These are phyloP conservation scores for Irena cyanogastra DNA, from an alignment of 2,113 vertebrate genomes.

Conservation along the genomic window DNA sequence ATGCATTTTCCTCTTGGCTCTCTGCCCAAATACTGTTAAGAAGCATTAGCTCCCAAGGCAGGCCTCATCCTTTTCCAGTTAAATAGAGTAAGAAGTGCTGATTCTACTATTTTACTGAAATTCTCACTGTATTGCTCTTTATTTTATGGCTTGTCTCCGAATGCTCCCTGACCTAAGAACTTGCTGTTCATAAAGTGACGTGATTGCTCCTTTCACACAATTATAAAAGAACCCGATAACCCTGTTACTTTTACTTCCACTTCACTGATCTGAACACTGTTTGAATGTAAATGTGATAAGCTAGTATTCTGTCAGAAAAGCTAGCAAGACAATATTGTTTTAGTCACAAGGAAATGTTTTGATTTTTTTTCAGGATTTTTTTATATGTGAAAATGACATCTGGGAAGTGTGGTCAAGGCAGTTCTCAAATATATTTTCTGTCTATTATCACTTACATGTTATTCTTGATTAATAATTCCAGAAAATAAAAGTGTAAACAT, in stretches of 20 bases:
- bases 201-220: slow-evolving; percentile 56
- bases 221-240: slow-evolving; percentile 50
- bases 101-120: slow-evolving; percentile 71
- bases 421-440: neutral
- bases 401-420: neutral
- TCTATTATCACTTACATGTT: neutral
- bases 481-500: neutral
- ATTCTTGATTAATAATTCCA: neutral
- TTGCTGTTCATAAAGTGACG: slow-evolving; percentile 61
- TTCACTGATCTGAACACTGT: neutral
- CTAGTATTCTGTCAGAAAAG: neutral
- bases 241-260: slow-evolving; percentile 14
- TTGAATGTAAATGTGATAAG: slow-evolving; percentile 7
- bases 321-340: neutral
- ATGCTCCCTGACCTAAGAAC: slow-evolving; percentile 68
- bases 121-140: slow-evolving; percentile 65
- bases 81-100: slow-evolving; percentile 72
- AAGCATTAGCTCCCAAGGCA: slow-evolving; percentile 69
- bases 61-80: slow-evolving; percentile 66
- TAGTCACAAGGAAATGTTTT: neutral
- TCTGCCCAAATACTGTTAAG: slow-evolving; percentile 59
- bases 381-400: neutral
- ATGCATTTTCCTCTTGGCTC: slow-evolving; percentile 69
- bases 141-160: slow-evolving; percentile 70
- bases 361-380: neutral